Percentiles rank a stretch among this genome's conserved stretches.
Evolutionary conservation across 2,888 invertebrate genomes (phyloP).

Genomic region (Drosophila mettleri): DNA sequence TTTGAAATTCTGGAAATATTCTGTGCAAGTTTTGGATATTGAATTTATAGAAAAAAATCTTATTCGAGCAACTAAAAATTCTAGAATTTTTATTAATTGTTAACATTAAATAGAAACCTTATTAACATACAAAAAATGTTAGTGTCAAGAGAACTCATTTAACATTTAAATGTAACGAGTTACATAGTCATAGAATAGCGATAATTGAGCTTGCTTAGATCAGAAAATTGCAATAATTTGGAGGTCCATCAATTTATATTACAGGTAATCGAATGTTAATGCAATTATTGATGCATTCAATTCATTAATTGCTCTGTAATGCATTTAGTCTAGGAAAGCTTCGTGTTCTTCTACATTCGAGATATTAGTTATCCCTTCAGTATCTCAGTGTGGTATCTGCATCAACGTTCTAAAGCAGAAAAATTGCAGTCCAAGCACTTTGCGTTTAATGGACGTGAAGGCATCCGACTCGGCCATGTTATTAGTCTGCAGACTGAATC

Average conservation of each 20-base stretch:
- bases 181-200: too few relatives aligned
- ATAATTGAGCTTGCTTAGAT: too few relatives aligned
- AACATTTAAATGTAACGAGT: too few relatives aligned
- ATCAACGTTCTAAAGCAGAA: conserved; percentile 35
- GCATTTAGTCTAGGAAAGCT: background rate
- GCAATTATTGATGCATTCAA: background rate
- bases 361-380: background rate
- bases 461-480: conserved; percentile 48
- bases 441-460: conserved; percentile 65
- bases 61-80: too few relatives aligned
- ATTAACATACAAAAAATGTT: too few relatives aligned
- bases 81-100: too few relatives aligned
- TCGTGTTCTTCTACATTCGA: background rate
- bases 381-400: conserved; percentile 26
- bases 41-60: background rate
- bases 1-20: background rate
- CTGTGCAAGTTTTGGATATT: too few relatives aligned
- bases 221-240: too few relatives aligned
- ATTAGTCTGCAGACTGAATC: conserved; percentile 42
- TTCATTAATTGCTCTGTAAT: background rate
- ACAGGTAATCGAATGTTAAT: background rate
- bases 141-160: too few relatives aligned
- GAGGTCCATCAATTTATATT: background rate
- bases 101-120: too few relatives aligned
- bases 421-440: conserved; percentile 69